Conservation (phyloP, 1,140 invertebrate genomes). For the Diorhabda carinulata region DNA sequence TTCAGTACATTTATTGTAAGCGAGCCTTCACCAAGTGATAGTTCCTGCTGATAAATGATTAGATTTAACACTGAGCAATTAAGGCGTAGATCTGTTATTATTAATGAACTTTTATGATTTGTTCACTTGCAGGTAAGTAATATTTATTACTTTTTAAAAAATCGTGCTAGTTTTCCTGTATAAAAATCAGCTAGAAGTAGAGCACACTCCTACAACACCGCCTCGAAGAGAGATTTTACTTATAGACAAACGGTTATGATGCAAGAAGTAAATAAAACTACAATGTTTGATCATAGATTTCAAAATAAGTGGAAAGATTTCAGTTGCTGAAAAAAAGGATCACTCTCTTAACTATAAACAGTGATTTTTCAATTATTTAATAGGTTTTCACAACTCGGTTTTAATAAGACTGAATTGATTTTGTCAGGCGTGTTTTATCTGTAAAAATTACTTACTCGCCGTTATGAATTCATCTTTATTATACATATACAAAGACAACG, state of each 20-base stretch:
- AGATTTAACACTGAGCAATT: not conserved
- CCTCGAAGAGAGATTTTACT: constrained; percentile 2
- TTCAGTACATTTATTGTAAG: too few relatives aligned
- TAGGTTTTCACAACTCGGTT: too few relatives aligned
- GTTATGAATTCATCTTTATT: too few relatives aligned
- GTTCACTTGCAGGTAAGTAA: not conserved
- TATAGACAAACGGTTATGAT: not conserved
- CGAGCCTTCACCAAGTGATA: not conserved
- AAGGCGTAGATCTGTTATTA: not conserved
- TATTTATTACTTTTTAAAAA: not conserved
- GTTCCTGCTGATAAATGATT: not conserved
- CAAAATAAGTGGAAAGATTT: too few relatives aligned
- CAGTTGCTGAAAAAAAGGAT: too few relatives aligned
- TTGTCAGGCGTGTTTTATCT: too few relatives aligned
- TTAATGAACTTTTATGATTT: constrained; percentile 3
- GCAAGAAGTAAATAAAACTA: not conserved
- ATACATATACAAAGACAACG: too few relatives aligned
- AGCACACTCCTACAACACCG: constrained; percentile 1
- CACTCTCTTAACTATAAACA: too few relatives aligned
- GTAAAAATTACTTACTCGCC: too few relatives aligned
- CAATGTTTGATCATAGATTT: too few relatives aligned
- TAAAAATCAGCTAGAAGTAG: not conserved
- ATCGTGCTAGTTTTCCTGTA: not conserved
- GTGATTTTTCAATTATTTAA: too few relatives aligned
- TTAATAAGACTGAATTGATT: too few relatives aligned